Percentiles rank a stretch among this genome's conserved stretches.
phyloP scores from a whole-genome alignment of 1,140 invertebrate genomes.

The Triops cancriformis region DNA sequence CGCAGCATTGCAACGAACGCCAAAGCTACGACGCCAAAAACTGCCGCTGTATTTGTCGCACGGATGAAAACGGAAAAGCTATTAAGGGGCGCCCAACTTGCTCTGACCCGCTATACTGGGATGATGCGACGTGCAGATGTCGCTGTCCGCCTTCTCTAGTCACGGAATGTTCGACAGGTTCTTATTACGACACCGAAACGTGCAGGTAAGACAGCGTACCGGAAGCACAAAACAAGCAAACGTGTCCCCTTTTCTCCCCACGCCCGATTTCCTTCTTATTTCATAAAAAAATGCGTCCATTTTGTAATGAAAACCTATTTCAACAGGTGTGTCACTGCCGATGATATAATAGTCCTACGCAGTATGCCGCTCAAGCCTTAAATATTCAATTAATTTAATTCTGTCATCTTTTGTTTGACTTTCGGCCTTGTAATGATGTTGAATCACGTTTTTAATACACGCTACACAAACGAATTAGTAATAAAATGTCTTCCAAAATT shows the following conservation, averaged over 20 bases:
- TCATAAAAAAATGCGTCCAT: neutral
- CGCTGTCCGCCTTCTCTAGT: slow-evolving; percentile 14
- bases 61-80: slow-evolving; percentile 7
- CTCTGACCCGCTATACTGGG: slow-evolving; percentile 19
- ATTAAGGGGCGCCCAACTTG: neutral
- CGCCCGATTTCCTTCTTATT: neutral
- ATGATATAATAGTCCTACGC: neutral
- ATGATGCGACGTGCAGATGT: slow-evolving; percentile 21
- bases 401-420: no score
- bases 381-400: no score
- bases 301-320: neutral
- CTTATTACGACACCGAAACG: slow-evolving; percentile 14
- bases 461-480: no score
- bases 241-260: neutral
- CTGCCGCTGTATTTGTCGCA: slow-evolving; percentile 19
- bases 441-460: no score
- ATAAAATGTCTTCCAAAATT: no score
- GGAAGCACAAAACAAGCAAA: neutral
- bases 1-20: slow-evolving; percentile 15
- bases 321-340: slow-evolving; percentile 21
- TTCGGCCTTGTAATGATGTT: no score
- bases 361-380: no score
- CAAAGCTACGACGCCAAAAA: slow-evolving; percentile 22
- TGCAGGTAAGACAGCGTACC: slow-evolving; percentile 14
- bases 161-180: slow-evolving; percentile 25